Evolutionary conservation across 2,797 vertebrate genomes (phyloP).

Genomic region (Pipistrellus nathusii): DNA sequence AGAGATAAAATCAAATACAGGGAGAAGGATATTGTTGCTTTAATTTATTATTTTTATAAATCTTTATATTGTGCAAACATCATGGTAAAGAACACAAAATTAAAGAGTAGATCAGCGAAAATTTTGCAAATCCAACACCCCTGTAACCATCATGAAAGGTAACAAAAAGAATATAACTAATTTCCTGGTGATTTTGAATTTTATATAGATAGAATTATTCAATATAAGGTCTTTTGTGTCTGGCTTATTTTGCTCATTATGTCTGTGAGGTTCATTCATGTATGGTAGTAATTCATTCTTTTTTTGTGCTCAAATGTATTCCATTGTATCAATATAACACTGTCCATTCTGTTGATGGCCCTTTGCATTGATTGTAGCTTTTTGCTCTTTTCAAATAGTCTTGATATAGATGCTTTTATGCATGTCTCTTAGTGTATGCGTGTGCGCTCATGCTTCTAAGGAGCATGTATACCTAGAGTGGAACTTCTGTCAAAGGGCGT

Average conservation of each 20-base stretch:
- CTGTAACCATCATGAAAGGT: background rate
- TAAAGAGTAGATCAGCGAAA: background rate
- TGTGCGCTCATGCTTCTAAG: background rate
- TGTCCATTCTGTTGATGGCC: background rate
- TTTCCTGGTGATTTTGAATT: conserved; percentile 26
- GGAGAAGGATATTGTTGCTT: background rate
- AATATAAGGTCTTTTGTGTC: background rate
- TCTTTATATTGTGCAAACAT: background rate
- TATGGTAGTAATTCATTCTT: background rate
- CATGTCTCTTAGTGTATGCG: background rate
- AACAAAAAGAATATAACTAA: conserved; percentile 2
- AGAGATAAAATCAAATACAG: conserved; percentile 21
- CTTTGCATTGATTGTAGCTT: background rate
- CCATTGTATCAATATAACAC: background rate
- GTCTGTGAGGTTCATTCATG: background rate
- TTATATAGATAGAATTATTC: background rate
- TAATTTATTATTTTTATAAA: background rate
- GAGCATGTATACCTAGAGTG: background rate
- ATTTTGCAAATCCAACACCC: background rate
- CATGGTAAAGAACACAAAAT: background rate
- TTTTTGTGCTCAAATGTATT: background rate
- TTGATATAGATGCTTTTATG: background rate
- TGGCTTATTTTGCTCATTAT: background rate
- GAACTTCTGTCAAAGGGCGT: background rate
- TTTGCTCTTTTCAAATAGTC: background rate